These are phyloP conservation scores for Macaca nemestrina DNA, from an alignment of 2,113 vertebrate species.

Conservation along the genomic window DNA sequence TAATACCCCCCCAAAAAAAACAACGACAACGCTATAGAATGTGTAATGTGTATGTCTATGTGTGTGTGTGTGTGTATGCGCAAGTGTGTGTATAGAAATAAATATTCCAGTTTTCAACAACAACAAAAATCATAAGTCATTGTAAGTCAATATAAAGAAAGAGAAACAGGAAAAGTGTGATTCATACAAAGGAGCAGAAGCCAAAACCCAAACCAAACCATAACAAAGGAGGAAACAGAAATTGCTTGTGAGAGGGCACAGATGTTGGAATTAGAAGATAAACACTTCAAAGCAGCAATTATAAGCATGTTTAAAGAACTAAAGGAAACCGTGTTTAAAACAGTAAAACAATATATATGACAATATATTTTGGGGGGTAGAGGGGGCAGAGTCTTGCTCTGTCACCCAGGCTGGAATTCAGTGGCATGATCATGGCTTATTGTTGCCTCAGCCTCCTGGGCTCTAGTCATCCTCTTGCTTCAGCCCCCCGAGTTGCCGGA, in stretches of 20 bases:
- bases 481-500: fast-evolving
- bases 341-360: too few relatives aligned
- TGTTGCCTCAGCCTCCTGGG: too few relatives aligned
- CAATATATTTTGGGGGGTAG: too few relatives aligned
- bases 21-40: neutral
- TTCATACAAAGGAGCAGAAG: neutral
- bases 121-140: neutral
- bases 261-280: neutral
- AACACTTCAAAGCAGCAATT: neutral
- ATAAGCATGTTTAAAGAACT: neutral
- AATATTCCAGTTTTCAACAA: neutral
- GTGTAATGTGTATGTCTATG: neutral
- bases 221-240: neutral
- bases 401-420: too few relatives aligned
- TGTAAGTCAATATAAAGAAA: neutral
- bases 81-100: too few relatives aligned
- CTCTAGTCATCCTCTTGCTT: too few relatives aligned
- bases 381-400: too few relatives aligned
- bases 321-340: neutral
- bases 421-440: too few relatives aligned
- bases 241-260: neutral
- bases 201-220: neutral
- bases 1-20: neutral
- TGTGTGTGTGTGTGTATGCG: too few relatives aligned
- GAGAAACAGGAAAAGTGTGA: neutral